A percentile compares a stretch with the other conserved stretches of the same genome.
phyloP scores from a whole-genome alignment of 1,140 invertebrate species.

The Hycleus phaleratus region DNA sequence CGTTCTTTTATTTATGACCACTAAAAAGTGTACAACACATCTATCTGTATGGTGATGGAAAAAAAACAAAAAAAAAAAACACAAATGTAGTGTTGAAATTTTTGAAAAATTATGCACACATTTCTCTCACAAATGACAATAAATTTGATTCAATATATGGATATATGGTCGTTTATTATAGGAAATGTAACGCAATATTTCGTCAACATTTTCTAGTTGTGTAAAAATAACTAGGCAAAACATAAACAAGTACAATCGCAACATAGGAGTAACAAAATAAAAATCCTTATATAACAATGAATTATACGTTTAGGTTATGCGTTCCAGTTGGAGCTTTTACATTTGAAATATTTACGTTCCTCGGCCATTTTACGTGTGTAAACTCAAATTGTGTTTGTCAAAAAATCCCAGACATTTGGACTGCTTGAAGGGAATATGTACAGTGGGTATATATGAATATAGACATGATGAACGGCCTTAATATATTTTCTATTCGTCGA shows the following conservation, averaged over 20 bases:
- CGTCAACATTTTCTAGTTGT: not conserved
- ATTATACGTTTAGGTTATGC: slow-evolving; percentile 18
- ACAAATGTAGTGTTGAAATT: too few relatives aligned
- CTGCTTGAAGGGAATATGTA: slow-evolving; percentile 3
- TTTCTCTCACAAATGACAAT: too few relatives aligned
- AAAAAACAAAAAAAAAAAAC: too few relatives aligned
- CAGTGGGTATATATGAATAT: slow-evolving; percentile 7
- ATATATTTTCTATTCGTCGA: slow-evolving; percentile 3
- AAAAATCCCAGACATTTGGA: slow-evolving; percentile 13
- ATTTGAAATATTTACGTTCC: slow-evolving; percentile 25
- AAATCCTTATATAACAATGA: slow-evolving; percentile 20
- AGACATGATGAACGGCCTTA: slow-evolving; percentile 2
- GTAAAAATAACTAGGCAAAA: not conserved
- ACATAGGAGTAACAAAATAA: not conserved
- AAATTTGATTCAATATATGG: too few relatives aligned
- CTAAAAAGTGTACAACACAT: too few relatives aligned
- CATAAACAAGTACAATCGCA: not conserved
- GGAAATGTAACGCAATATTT: not conserved
- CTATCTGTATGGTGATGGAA: too few relatives aligned
- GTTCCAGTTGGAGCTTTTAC: slow-evolving; percentile 18
- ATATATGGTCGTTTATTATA: too few relatives aligned
- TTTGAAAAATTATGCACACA: too few relatives aligned
- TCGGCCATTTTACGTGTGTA: slow-evolving; percentile 8
- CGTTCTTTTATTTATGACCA: too few relatives aligned
- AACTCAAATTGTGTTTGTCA: slow-evolving; percentile 27